phyloP scores from a whole-genome alignment of 2,888 invertebrate species.

The Mythimna loreyi region DNA sequence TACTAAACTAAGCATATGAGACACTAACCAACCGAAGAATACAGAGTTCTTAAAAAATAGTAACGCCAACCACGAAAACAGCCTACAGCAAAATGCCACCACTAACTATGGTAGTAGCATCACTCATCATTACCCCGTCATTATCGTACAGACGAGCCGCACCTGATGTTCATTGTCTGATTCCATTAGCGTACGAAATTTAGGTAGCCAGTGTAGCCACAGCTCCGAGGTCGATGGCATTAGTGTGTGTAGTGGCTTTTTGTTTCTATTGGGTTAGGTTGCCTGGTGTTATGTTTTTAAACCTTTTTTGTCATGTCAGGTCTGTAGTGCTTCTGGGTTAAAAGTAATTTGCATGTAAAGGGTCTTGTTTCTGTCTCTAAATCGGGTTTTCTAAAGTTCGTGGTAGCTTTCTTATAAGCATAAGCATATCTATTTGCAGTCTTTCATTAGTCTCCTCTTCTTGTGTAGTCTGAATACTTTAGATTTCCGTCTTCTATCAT shows the following conservation, averaged over 20 bases:
- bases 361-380: not conserved
- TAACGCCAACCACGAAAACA: not conserved
- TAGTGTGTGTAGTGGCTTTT: conserved; percentile 21
- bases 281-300: not conserved
- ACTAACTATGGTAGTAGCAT: conserved; percentile 9
- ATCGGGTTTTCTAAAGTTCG: not conserved
- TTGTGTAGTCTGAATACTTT: not conserved
- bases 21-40: not conserved
- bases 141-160: conserved; percentile 34
- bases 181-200: conserved; percentile 40
- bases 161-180: conserved; percentile 45
- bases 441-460: not conserved
- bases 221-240: conserved; percentile 32
- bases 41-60: not conserved
- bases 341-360: not conserved
- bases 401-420: not conserved
- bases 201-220: not conserved
- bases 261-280: not conserved
- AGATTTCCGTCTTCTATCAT: no score
- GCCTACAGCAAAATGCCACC: not conserved
- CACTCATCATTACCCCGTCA: conserved; percentile 33
- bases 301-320: not conserved
- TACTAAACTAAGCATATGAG: no score
- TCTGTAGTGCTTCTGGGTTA: not conserved
- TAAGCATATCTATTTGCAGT: not conserved